These are phyloP conservation scores for Rhadinocentrus ornatus DNA, from an alignment of 2,797 vertebrate species.

Conservation along the genomic window DNA sequence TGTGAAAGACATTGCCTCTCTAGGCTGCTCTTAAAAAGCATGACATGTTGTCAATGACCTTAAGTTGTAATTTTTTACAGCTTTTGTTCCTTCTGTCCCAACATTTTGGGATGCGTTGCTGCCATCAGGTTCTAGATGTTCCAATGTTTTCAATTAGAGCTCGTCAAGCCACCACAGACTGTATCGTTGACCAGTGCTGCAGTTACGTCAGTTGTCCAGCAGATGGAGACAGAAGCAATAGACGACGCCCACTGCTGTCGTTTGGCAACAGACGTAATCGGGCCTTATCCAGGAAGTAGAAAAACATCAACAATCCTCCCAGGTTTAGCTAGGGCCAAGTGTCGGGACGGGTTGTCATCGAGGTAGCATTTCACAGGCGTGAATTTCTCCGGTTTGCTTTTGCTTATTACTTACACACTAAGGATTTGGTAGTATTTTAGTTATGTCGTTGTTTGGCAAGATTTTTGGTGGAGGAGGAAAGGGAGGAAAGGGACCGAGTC, in stretches of 20 bases:
- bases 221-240: constrained; percentile 33
- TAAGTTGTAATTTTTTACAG: no score
- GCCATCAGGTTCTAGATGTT: no score
- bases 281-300: constrained; percentile 77
- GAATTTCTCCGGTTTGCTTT: constrained; percentile 14
- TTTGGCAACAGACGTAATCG: constrained; percentile 57
- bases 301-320: constrained; percentile 75
- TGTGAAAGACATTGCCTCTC: no score
- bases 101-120: no score
- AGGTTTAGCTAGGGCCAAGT: constrained; percentile 48
- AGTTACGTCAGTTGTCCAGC: constrained; percentile 12
- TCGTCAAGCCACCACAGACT: no score
- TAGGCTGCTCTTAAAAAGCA: no score
- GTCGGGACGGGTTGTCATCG: constrained; percentile 43
- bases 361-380: constrained; percentile 11
- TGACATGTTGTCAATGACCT: no score
- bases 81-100: no score
- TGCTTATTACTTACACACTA: constrained; percentile 14
- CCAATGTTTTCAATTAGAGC: no score
- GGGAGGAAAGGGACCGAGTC: constrained; percentile 88
- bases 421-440: constrained; percentile 13
- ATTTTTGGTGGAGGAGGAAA: constrained; percentile 88
- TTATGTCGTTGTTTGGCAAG: constrained; percentile 87
- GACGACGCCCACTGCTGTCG: constrained; percentile 10
- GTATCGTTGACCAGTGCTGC: neutral